Evolutionary conservation across 1,140 invertebrate genomes (phyloP), one percentile per base, ranked within the genome.

Genomic region (Coelopa frigida): DNA sequence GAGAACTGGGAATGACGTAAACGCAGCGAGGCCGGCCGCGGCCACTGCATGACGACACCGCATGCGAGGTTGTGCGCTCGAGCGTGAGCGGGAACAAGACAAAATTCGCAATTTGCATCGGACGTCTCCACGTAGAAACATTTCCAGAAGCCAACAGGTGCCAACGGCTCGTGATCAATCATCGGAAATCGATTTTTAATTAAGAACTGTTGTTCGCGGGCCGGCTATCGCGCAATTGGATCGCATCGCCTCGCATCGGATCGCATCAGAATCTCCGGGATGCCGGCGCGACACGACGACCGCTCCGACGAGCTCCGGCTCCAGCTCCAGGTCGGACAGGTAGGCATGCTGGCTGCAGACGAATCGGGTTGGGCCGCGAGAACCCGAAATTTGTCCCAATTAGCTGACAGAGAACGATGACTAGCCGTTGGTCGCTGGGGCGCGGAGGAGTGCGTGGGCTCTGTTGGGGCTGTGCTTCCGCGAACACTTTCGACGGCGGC

Each of bases 121-220:
- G 24, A 33, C 14, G 31, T 33, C 17, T 18, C 12, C 7, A 37
- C 20, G 22, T 56, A 32, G 57, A 63, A 59, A 66, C 52, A 66
- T 66, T 66, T 66, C 60, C 62, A 66, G 62, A 66, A 66, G 62
- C 62, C 58, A 66, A 66, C 62, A 66, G 62, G 62, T 66, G 62
- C 63, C 62, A 66, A 66, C 57, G 62, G 51, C 52, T 38, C 54
- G 59, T 59, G 62, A 66, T 66, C 63, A 65, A 66, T 66, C 62
- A 66, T 54, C 55, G 35, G 48, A 48, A 66, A 61, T 66, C 60
- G 58, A 66, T 66, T 60, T 61, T 66, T 66, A 66, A 66, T 66
- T 66, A 66, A 65, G 61, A 62, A 66, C 58, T 66, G 61, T 66
- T 66, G 62, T 66, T 66, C 65, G 58, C 61, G 52, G 58, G 57